Evolutionary conservation across 1,140 invertebrate species (phyloP).

Genomic region (Trichonephila inaurata): DNA sequence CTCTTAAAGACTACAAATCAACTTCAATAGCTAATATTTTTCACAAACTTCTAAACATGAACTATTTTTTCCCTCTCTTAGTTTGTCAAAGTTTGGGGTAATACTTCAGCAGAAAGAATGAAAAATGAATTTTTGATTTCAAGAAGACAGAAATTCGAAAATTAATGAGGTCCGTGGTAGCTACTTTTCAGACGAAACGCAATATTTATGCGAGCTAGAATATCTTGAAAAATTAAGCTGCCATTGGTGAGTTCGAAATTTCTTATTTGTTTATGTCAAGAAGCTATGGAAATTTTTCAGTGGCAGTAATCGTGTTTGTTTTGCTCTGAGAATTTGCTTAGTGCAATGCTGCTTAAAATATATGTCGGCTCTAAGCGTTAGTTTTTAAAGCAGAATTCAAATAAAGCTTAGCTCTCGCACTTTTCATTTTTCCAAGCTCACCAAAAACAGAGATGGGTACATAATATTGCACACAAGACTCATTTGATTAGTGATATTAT

Average conservation of each 20-base stretch:
- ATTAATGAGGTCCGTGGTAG: slow-evolving; percentile 7
- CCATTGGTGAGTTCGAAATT: not conserved
- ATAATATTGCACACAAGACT: too few relatives aligned
- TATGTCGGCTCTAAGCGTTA: too few relatives aligned
- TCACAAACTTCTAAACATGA: not conserved
- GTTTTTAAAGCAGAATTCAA: too few relatives aligned
- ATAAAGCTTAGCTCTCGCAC: too few relatives aligned
- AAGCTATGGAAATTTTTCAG: not conserved
- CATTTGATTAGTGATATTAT: too few relatives aligned
- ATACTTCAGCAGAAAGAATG: not conserved
- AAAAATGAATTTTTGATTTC: slow-evolving; percentile 45
- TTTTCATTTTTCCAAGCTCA: too few relatives aligned
- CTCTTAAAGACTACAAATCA: not conserved
- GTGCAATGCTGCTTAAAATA: too few relatives aligned
- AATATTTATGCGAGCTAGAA: not conserved
- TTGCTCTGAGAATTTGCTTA: not conserved
- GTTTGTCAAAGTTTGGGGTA: too few relatives aligned
- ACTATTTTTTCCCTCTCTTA: too few relatives aligned
- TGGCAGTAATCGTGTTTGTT: not conserved
- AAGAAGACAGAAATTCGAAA: not conserved
- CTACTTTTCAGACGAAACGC: not conserved
- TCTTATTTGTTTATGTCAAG: slow-evolving; percentile 2
- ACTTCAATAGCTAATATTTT: not conserved
- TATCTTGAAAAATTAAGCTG: slow-evolving; percentile 29
- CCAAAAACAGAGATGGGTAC: too few relatives aligned